These are phyloP conservation scores for Puntigrus tetrazona DNA, from an alignment of 2,113 vertebrate genomes.

Conservation along the genomic window DNA sequence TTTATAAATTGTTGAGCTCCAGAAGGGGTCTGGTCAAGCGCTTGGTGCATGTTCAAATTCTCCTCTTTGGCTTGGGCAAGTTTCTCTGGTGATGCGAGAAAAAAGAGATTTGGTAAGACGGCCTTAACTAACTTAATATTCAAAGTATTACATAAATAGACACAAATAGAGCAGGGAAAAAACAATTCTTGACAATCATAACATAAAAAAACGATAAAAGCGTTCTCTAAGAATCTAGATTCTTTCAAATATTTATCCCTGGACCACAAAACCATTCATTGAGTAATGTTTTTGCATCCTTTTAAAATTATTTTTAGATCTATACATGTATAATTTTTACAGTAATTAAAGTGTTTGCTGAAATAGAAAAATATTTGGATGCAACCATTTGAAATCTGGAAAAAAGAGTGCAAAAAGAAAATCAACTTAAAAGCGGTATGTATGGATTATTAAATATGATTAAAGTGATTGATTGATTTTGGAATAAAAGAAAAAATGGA, in stretches of 20 bases:
- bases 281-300: too few relatives aligned
- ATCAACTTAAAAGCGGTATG: too few relatives aligned
- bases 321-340: too few relatives aligned
- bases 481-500: too few relatives aligned
- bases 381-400: too few relatives aligned
- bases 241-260: neutral
- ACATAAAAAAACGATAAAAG: neutral
- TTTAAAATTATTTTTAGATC: too few relatives aligned
- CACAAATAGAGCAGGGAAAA: neutral
- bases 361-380: too few relatives aligned
- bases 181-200: neutral
- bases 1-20: slow-evolving; percentile 97
- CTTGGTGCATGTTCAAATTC: slow-evolving; percentile 95
- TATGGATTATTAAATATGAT: too few relatives aligned
- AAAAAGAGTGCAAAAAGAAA: too few relatives aligned
- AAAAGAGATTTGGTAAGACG: slow-evolving; percentile 45
- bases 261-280: too few relatives aligned
- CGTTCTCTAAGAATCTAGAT: neutral
- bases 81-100: slow-evolving; percentile 81
- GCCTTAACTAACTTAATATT: neutral
- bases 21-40: slow-evolving; percentile 94
- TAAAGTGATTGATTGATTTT: too few relatives aligned
- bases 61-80: slow-evolving; percentile 95
- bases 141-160: neutral
- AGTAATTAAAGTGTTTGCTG: too few relatives aligned